These are phyloP conservation scores for Phalacrocorax pelagicus DNA, from an alignment of 2,113 vertebrate genomes.

Conservation along the genomic window DNA sequence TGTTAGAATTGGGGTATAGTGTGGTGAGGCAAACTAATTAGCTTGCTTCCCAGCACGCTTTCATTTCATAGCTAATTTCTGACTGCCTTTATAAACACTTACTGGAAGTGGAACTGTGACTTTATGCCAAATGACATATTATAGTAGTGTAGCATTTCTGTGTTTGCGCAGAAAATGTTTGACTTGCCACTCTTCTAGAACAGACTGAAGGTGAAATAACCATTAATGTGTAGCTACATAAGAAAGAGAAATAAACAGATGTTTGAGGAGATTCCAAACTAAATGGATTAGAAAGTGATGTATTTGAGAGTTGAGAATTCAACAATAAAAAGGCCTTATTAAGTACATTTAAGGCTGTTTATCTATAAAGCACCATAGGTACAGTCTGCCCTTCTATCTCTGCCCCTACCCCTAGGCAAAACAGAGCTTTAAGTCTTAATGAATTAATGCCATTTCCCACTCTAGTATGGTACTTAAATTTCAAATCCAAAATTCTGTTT, in stretches of 20 bases:
- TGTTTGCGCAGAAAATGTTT: background rate
- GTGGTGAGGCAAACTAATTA: background rate
- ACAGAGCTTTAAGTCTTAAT: background rate
- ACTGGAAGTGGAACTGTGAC: background rate
- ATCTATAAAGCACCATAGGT: background rate
- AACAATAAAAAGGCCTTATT: background rate
- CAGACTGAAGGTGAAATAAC: background rate
- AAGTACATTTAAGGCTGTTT: background rate
- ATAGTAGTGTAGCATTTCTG: background rate
- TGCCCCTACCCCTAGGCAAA: background rate
- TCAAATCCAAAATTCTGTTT: background rate
- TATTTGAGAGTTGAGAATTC: background rate
- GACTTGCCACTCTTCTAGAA: background rate
- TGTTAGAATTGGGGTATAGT: background rate
- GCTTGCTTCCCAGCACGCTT: background rate
- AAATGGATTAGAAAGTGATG: background rate
- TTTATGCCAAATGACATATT: background rate
- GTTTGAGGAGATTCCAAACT: background rate
- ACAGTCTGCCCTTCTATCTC: background rate
- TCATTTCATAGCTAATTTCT: background rate
- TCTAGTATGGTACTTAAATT: background rate
- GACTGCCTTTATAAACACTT: background rate
- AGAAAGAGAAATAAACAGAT: background rate
- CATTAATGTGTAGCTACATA: background rate
- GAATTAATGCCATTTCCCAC: background rate